Percentiles rank a stretch among this genome's conserved stretches.
These are phyloP conservation scores for Trisateles emortualis DNA, from an alignment of 2,888 invertebrate species.

Conservation along the genomic window DNA sequence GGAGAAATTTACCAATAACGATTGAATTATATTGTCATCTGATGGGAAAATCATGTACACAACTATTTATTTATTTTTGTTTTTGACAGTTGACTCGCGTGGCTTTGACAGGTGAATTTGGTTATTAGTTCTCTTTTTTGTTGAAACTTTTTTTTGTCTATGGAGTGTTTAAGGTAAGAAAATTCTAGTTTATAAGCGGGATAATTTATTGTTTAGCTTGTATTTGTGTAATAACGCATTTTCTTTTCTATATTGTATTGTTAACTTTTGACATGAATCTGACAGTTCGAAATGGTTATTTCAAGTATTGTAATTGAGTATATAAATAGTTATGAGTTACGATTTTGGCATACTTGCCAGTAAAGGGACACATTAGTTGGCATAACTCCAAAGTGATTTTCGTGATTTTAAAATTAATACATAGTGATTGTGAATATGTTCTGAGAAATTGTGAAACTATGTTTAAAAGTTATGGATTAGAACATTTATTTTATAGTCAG, in stretches of 20 bases:
- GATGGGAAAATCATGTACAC: constrained; percentile 76
- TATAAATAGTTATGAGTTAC: constrained; percentile 57
- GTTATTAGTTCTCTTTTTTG: constrained; percentile 19
- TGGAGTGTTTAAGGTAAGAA: constrained; percentile 68
- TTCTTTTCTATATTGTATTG: constrained; percentile 41
- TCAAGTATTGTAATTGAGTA: constrained; percentile 33
- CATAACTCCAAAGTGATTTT: constrained; percentile 43
- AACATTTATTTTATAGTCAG: constrained; percentile 27
- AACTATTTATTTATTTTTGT: constrained; percentile 52
- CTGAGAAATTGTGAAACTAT: constrained; percentile 38
- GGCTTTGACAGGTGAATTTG: constrained; percentile 49
- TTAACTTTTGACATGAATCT: constrained; percentile 40
- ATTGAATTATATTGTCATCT: constrained; percentile 67
- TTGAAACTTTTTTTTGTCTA: constrained; percentile 33
- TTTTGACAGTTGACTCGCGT: constrained; percentile 57
- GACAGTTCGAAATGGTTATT: constrained; percentile 40
- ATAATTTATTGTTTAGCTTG: constrained; percentile 58
- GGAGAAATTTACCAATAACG: constrained; percentile 94
- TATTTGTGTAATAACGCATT: constrained; percentile 45
- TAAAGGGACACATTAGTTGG: constrained; percentile 44
- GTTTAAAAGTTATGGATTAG: constrained; percentile 30
- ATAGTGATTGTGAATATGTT: constrained; percentile 57
- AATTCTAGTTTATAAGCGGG: constrained; percentile 63
- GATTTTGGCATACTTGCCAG: constrained; percentile 55
- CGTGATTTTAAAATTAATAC: constrained; percentile 32